These are phyloP conservation scores for Herpailurus yagouaroundi DNA, from an alignment of 2,113 vertebrate species.

Conservation along the genomic window DNA sequence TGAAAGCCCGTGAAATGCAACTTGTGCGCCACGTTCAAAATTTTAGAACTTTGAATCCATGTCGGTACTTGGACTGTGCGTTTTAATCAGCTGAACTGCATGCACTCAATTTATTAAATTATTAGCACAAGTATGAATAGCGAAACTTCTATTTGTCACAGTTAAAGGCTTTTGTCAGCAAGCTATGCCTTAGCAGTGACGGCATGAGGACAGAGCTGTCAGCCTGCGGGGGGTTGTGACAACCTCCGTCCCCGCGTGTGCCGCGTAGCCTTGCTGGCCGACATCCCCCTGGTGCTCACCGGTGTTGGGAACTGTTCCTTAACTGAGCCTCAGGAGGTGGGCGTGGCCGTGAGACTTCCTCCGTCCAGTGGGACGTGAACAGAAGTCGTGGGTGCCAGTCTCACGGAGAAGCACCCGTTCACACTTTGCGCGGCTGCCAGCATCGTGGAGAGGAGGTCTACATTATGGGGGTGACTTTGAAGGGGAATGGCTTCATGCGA, in stretches of 20 bases:
- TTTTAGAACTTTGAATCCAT: background rate
- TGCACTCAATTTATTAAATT: background rate
- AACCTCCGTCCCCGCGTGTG: fast-evolving
- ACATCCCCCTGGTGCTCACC: background rate
- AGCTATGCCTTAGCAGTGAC: background rate
- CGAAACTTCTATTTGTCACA: background rate
- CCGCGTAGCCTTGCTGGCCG: fast-evolving
- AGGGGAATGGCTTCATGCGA: background rate
- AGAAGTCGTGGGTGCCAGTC: fast-evolving
- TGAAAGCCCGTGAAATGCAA: background rate
- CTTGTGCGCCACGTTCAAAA: background rate
- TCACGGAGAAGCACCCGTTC: background rate
- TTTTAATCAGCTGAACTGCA: background rate
- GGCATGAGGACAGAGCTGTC: fast-evolving
- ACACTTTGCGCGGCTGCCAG: fast-evolving
- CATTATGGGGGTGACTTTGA: background rate
- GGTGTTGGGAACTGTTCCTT: fast-evolving
- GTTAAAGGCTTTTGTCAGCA: background rate
- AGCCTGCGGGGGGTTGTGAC: fast-evolving
- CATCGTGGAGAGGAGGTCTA: background rate
- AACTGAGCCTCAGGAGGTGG: too few species aligned
- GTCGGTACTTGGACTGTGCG: background rate
- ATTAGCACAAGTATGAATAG: background rate
- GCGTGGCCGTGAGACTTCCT: background rate
- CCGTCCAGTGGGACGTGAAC: fast-evolving